A percentile compares a stretch with the other conserved stretches of the same genome.
Conservation (phyloP, 2,888 invertebrate species). For the Omphaloscelis lunosa region DNA sequence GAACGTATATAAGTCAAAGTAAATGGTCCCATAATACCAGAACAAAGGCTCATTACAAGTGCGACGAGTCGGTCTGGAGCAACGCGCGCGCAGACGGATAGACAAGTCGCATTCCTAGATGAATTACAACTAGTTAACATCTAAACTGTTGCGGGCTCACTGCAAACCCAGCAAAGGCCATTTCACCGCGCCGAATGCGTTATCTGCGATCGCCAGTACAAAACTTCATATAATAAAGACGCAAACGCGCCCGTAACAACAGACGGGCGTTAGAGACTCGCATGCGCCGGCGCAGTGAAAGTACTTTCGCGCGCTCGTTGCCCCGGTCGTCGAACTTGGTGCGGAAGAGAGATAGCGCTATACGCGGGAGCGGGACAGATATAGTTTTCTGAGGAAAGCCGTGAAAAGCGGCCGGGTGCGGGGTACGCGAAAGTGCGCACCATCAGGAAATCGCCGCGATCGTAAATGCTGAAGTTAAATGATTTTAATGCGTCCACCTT, state of each 20-base stretch:
- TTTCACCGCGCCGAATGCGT: slow-evolving; percentile 77
- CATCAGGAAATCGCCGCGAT: slow-evolving; percentile 85
- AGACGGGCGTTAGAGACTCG: slow-evolving; percentile 81
- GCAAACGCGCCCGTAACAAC: slow-evolving; percentile 81
- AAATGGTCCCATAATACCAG: slow-evolving; percentile 53
- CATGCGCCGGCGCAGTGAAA: slow-evolving; percentile 89
- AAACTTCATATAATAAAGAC: slow-evolving; percentile 77
- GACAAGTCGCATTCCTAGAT: slow-evolving; percentile 83
- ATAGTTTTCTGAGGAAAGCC: slow-evolving; percentile 85
- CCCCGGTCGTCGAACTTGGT: slow-evolving; percentile 88
- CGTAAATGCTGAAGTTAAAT: slow-evolving; percentile 81
- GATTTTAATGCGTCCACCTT: slow-evolving; percentile 85
- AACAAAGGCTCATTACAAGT: slow-evolving; percentile 67
- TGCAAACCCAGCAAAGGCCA: slow-evolving; percentile 73
- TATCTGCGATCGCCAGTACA: slow-evolving; percentile 75
- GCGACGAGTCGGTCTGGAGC: slow-evolving; percentile 52
- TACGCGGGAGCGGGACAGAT: slow-evolving; percentile 76
- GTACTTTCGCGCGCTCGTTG: slow-evolving; percentile 90
- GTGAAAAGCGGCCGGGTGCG: slow-evolving; percentile 81
- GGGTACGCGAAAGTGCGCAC: slow-evolving; percentile 83
- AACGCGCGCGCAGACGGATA: slow-evolving; percentile 64
- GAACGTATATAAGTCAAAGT: slow-evolving; percentile 5
- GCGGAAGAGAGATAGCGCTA: slow-evolving; percentile 73
- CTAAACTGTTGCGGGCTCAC: slow-evolving; percentile 74
- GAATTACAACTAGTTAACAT: slow-evolving; percentile 81